Base-by-base conservation (phyloP, 2,113 vertebrate species). In the Vulpes lagopus region DNA sequence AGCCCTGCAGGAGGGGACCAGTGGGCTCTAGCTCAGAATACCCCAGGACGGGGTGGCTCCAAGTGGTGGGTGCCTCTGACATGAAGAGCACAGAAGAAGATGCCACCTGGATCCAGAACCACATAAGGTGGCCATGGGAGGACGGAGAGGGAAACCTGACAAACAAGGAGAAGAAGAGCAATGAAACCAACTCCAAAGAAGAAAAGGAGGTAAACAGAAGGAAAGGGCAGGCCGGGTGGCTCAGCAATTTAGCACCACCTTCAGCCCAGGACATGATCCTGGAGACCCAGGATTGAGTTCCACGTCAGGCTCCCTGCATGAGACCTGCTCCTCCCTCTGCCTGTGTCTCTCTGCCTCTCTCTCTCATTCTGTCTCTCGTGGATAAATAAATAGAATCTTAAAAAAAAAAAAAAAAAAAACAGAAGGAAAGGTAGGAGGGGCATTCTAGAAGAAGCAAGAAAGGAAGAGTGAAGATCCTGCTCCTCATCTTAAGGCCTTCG, bases 1-100 rank as follows among this genome's bases (percentile, higher is more conserved):
- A 11, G 25, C 32, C 11, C 0, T 1, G 19, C 3, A 2, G 51
- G 9, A 53, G 82, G 59, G 78, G 84, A 8, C n/a, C 10, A 5
- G 20, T 38, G 82, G 5, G 32, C 43, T 27, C 23, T 8, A 23
- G 76, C 91, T 78, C 89, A 55, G 81, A 90, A 30, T 30, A 14
- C 76, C 3, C 16, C 51, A 80, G 71, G 8, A 0, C 32, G 0
- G 0, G 2, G 74, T 14, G 83, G 53, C 32, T 89, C 30, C 5
- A 1, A 8, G 51, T 35, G 76, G 55, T 35, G 43, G 94, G 43
- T 53, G 5, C 32, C 59, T 74, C 8, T 62, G 80, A 35, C 43
- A 9, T 10, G 83, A 90, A 27, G 94, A 73, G 11, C 74, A 8
- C 22, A 25, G 69, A 65, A 67, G 71, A 65, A 57, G 91, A 4